phyloP scores from a whole-genome alignment of 2,888 invertebrate genomes.

The Drosophila mayaguana region DNA sequence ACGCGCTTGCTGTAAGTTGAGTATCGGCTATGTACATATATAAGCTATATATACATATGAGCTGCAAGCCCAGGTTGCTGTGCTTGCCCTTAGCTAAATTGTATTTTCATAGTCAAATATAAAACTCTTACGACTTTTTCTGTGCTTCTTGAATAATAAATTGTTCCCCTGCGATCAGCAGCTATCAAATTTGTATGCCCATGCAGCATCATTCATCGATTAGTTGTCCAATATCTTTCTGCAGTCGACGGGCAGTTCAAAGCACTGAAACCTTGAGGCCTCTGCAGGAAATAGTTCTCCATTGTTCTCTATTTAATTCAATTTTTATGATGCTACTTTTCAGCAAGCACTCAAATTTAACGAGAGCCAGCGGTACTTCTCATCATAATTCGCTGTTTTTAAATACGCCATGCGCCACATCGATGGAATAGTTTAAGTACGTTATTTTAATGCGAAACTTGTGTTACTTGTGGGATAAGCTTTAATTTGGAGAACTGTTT shows the following conservation, averaged over 20 bases:
- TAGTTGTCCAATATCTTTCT: constrained; percentile 46
- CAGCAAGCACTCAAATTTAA: constrained; percentile 57
- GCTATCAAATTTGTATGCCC: constrained; percentile 11
- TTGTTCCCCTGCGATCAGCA: constrained; percentile 3
- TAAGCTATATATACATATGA: background rate
- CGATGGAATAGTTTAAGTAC: constrained; percentile 6
- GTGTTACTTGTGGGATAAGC: constrained; percentile 13
- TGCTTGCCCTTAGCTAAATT: background rate
- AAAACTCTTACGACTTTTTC: background rate
- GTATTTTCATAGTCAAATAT: background rate
- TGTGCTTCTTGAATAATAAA: background rate
- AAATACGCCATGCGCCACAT: constrained; percentile 8
- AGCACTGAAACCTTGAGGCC: constrained; percentile 44
- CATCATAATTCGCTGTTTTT: constrained; percentile 40
- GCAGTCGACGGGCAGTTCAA: constrained; percentile 56
- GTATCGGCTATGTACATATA: background rate
- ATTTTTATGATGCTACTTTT: constrained; percentile 63
- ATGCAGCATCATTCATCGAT: constrained; percentile 16
- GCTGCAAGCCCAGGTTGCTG: background rate
- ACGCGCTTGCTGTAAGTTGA: constrained; percentile 22
- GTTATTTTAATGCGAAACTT: constrained; percentile 28
- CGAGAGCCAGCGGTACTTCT: constrained; percentile 18
- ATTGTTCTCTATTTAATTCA: constrained; percentile 42
- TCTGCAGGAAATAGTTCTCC: constrained; percentile 33
- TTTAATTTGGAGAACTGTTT: constrained; percentile 8